Evolutionary conservation across 2,888 invertebrate species (phyloP), one percentile per base, ranked within the genome.

Genomic region (Acrobasis consociella): DNA sequence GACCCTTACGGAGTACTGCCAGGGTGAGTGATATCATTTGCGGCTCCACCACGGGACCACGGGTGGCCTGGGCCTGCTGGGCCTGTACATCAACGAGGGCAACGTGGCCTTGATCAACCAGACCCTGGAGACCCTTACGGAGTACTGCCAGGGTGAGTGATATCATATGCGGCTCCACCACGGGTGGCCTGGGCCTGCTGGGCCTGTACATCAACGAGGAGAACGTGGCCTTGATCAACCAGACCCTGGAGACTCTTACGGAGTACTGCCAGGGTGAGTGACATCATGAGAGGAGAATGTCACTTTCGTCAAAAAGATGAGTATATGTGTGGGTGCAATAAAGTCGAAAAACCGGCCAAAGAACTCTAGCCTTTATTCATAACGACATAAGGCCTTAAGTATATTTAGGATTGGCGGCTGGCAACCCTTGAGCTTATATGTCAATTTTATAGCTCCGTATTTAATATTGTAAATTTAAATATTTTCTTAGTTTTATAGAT

Each of bases 1-100:
- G 89, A 99, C 99, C 0, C 94, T 99, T 66, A 99, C 99, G 0
- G 99, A 99, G 89, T 99, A 99, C 87, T 99, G 99, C 84, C 98
- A 97, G 87, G 93, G 93, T 91, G 55, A 60, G 60, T 39, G 15
- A 59, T 9, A 22, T 61, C 82, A 99, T 99, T 73, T 99, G 99
- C 87, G 99, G 99, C 31, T 99, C 99, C 60, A 99, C 99, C 3
- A 99, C 99, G n/a, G n/a, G n/a, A n/a, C n/a, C n/a, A n/a, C n/a
- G 0, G 99, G 99, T n/a, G 99, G 99, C 9, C 94, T 99, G 17
- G 99, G 99, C 0, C 94, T 99, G 9, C 94, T 99, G 49, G 99
- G 99, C 0, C 94, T 99, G 10, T 99, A 99, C 85, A 99, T 99
- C 80, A 99, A 99, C 81, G 99, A 99, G 91, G 96, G 97, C 69